These are phyloP conservation scores for Epinephelus fuscoguttatus DNA, from an alignment of 2,113 vertebrate species.

Conservation along the genomic window DNA sequence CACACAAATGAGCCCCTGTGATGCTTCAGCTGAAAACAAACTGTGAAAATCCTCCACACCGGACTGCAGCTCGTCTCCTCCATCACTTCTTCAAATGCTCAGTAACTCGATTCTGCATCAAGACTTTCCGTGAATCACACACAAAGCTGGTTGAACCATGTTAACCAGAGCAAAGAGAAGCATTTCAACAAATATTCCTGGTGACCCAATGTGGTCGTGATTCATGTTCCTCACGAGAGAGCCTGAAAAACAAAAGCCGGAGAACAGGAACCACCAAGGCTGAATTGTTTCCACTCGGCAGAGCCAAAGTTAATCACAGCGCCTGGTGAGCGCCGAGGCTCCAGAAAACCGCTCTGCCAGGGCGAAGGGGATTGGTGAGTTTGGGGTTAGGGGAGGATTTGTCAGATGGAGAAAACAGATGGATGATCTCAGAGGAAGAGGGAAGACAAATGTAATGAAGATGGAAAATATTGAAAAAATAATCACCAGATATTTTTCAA, in stretches of 20 bases:
- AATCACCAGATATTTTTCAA: neutral
- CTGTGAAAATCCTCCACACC: neutral
- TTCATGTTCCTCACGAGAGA: slow-evolving; percentile 43
- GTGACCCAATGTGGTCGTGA: slow-evolving; percentile 34
- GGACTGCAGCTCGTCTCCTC: neutral
- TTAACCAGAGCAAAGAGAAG: slow-evolving; percentile 47
- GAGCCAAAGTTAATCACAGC: slow-evolving; percentile 31
- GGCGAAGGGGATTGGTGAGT: neutral
- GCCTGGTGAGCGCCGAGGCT: neutral
- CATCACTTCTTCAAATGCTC: neutral
- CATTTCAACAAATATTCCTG: slow-evolving; percentile 30
- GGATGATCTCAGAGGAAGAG: slow-evolving; percentile 23
- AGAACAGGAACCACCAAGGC: slow-evolving; percentile 26
- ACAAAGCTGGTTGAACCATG: neutral
- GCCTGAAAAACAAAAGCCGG: slow-evolving; percentile 32
- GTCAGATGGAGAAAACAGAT: slow-evolving; percentile 43
- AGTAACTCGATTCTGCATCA: slow-evolving; percentile 25
- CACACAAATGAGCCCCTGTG: neutral
- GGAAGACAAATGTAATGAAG: neutral
- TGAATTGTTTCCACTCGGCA: slow-evolving; percentile 38
- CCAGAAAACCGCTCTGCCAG: neutral
- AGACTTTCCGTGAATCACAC: slow-evolving; percentile 31
- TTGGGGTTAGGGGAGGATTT: slow-evolving; percentile 34
- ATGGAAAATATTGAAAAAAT: slow-evolving; percentile 5
- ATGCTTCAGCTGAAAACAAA: neutral